Conservation (phyloP, 1,140 invertebrate genomes). For the Drosophila guanche region DNA sequence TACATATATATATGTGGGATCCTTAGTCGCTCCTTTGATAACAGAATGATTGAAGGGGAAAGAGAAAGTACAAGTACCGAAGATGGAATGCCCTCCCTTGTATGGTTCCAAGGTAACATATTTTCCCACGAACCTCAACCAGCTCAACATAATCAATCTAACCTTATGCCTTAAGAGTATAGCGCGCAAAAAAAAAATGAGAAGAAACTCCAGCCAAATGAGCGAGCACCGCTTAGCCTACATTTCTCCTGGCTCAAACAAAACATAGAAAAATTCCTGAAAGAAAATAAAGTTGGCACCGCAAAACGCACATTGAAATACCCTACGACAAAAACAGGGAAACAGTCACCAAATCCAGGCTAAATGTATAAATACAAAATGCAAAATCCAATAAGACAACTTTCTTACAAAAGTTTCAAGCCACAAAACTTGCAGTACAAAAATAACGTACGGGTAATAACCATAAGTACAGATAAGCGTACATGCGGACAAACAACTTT, state of each 20-base stretch:
- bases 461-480: constrained; percentile 5
- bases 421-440: too few relatives aligned
- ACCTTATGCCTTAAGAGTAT: neutral
- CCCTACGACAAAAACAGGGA: too few relatives aligned
- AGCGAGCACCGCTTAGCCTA: constrained; percentile 48
- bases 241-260: constrained; percentile 16
- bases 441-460: neutral
- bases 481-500: neutral
- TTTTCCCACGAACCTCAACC: neutral
- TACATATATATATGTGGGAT: constrained; percentile 37
- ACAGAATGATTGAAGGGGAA: neutral
- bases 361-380: too few relatives aligned
- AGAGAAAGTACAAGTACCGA: neutral
- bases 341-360: too few relatives aligned
- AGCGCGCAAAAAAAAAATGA: neutral
- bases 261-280: constrained; percentile 13
- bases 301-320: neutral
- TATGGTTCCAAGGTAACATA: neutral
- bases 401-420: too few relatives aligned
- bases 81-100: constrained; percentile 2
- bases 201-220: constrained; percentile 28
- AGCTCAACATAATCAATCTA: neutral
- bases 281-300: constrained; percentile 3
- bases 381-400: too few relatives aligned
- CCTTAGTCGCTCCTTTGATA: constrained; percentile 23